These are phyloP conservation scores for Cylas formicarius DNA, from an alignment of 1,140 invertebrate genomes.

Conservation along the genomic window DNA sequence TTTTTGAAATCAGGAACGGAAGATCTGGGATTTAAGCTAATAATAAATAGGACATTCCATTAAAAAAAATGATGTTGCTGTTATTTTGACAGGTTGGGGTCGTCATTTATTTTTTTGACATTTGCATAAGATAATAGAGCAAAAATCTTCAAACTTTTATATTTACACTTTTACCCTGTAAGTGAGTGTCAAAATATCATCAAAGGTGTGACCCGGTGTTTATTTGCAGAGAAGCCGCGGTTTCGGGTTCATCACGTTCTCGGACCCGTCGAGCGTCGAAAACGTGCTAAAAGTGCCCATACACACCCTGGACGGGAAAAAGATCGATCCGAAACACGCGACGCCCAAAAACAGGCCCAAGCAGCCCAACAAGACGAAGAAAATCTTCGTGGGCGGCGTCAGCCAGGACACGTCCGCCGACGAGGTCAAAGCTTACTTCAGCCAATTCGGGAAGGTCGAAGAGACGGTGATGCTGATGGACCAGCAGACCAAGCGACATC, in stretches of 20 bases:
- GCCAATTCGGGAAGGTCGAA: conserved; percentile 85
- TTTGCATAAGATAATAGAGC: no score
- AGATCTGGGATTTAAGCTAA: no score
- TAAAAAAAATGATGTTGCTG: no score
- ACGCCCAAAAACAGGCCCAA: conserved; percentile 85
- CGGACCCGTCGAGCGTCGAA: conserved; percentile 79
- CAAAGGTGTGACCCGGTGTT: conserved; percentile 4
- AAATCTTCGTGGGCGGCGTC: conserved; percentile 87
- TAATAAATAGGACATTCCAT: no score
- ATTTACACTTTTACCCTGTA: no score
- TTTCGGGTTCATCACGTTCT: conserved; percentile 90
- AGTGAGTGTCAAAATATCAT: no score
- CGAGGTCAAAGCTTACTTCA: conserved; percentile 86
- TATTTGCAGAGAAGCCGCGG: conserved; percentile 78
- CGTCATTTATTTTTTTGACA: no score
- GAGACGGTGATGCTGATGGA: conserved; percentile 93
- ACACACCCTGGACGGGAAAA: conserved; percentile 89
- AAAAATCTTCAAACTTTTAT: no score
- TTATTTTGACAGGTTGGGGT: no score
- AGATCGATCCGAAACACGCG: conserved; percentile 89
- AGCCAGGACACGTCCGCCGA: conserved; percentile 86
- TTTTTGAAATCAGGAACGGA: no score
- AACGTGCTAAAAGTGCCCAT: conserved; percentile 84
- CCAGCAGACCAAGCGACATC: conserved; percentile 84
- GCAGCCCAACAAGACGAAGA: conserved; percentile 79